These are phyloP conservation scores for Synergus umbraculus DNA, from an alignment of 2,888 invertebrate species.

Conservation along the genomic window DNA sequence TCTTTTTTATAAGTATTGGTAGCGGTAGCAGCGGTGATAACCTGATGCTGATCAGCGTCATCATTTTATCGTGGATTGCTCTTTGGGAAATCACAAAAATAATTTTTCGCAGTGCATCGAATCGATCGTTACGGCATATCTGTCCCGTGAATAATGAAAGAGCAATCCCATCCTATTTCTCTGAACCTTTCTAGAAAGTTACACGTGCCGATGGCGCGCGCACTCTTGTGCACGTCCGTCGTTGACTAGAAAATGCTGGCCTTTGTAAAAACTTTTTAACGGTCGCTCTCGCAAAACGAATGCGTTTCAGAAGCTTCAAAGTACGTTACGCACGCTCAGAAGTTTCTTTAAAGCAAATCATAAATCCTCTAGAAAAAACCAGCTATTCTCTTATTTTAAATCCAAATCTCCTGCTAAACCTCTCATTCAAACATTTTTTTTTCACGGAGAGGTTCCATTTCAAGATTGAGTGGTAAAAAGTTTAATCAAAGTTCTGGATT, in stretches of 20 bases:
- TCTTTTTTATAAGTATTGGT: conserved; percentile 27
- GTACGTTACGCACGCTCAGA: conserved; percentile 20
- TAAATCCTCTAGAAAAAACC: conserved; percentile 26
- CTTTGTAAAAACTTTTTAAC: conserved; percentile 40
- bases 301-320: conserved; percentile 32
- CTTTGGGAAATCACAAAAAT: conserved; percentile 56
- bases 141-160: conserved; percentile 43
- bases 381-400: conserved; percentile 7
- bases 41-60: conserved; percentile 43
- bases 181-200: conserved; percentile 40
- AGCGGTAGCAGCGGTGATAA: conserved; percentile 45
- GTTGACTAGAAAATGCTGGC: conserved; percentile 62
- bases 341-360: conserved; percentile 33
- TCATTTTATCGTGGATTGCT: conserved; percentile 50
- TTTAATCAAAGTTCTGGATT: conserved; percentile 17
- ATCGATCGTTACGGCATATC: conserved; percentile 46
- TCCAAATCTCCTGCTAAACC: not conserved
- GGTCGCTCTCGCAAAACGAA: conserved; percentile 36
- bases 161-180: conserved; percentile 44
- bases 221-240: conserved; percentile 56
- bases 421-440: not conserved
- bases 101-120: conserved; percentile 55
- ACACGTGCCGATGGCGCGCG: conserved; percentile 41
- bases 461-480: not conserved
- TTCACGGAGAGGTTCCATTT: not conserved